A percentile compares a stretch with the other conserved stretches of the same genome.
Conservation (phyloP, 2,888 invertebrate genomes). For the Yponomeuta sedellus region DNA sequence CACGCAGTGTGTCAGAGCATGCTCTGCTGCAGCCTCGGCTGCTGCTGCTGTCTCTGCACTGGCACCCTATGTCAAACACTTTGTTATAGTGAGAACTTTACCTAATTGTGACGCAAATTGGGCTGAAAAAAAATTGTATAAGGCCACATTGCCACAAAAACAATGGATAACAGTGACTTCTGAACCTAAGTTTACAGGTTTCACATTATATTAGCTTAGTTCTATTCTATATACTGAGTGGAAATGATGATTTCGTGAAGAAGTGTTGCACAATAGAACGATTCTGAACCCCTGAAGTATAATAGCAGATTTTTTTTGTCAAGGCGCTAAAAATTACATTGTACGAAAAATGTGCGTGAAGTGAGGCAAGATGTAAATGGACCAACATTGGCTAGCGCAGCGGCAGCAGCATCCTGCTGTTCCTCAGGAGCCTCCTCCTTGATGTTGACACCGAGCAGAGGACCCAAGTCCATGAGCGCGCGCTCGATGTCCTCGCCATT, state of each 20-base stretch:
- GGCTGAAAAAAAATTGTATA: too few species aligned
- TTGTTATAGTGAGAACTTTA: too few species aligned
- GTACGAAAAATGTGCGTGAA: neutral
- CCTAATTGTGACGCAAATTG: too few species aligned
- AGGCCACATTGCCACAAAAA: too few species aligned
- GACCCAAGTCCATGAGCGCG: conserved; percentile 66
- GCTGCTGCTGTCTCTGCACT: conserved; percentile 43
- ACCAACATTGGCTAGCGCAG: conserved; percentile 44
- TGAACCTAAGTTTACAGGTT: too few species aligned
- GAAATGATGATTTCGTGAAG: too few species aligned
- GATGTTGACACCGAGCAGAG: conserved; percentile 66
- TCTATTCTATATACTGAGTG: too few species aligned
- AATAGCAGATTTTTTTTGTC: too few species aligned
- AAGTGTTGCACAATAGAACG: too few species aligned
- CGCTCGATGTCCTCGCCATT: conserved; percentile 68
- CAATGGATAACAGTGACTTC: too few species aligned
- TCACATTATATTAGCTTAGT: too few species aligned
- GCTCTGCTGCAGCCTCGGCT: conserved; percentile 37
- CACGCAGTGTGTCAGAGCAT: conserved; percentile 62
- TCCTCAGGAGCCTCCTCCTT: conserved; percentile 67
- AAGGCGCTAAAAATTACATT: neutral
- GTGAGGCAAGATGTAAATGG: neutral
- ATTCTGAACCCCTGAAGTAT: too few species aligned
- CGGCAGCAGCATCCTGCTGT: conserved; percentile 33
- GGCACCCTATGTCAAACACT: conserved; percentile 11